phyloP scores from a whole-genome alignment of 2,113 vertebrate genomes.

The mouse (Mus musculus) region DNA sequence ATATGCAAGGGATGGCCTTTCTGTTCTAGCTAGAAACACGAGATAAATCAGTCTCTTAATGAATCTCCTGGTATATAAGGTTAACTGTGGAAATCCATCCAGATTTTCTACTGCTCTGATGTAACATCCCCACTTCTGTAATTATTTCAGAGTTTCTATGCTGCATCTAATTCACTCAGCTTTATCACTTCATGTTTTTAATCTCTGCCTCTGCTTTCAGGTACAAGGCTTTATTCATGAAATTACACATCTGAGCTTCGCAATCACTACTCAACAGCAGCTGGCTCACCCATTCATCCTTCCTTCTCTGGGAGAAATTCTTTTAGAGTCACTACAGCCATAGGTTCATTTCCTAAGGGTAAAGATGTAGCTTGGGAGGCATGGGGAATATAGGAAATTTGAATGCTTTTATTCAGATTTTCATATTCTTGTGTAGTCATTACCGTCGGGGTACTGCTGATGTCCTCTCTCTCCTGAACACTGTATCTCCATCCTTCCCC shows the following conservation, averaged over 20 bases:
- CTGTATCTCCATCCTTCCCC: background rate
- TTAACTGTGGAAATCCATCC: background rate
- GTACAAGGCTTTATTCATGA: background rate
- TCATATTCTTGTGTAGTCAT: background rate
- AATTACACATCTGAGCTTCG: background rate
- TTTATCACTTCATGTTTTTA: background rate
- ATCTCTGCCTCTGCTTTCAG: background rate
- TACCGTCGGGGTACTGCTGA: fast-evolving
- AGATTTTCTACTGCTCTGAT: background rate
- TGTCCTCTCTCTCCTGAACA: background rate
- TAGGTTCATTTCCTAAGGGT: background rate
- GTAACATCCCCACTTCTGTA: background rate
- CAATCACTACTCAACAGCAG: too few species aligned
- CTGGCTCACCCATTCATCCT: background rate
- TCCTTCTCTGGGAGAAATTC: background rate
- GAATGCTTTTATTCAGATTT: background rate
- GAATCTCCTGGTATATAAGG: background rate
- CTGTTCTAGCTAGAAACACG: background rate
- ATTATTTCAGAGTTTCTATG: background rate
- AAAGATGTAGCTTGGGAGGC: background rate
- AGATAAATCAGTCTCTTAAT: background rate
- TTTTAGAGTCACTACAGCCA: background rate
- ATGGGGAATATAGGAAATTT: background rate
- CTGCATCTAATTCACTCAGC: background rate
- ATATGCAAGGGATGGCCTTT: background rate